These are phyloP conservation scores for Philereme vetulata DNA, from an alignment of 2,888 invertebrate species.

Conservation along the genomic window DNA sequence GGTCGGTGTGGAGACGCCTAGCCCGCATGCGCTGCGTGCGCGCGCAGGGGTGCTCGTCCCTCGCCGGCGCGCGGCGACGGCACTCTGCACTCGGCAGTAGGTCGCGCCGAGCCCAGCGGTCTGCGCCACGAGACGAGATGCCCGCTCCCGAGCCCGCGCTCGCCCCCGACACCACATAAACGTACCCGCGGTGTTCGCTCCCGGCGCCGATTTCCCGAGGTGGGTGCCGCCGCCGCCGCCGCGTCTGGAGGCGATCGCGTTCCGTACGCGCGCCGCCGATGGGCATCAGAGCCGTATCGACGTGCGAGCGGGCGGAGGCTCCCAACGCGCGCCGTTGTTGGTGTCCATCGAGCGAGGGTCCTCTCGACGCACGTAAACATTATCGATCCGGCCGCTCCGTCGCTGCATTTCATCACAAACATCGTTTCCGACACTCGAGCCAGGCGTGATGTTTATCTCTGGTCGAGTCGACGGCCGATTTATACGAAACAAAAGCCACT, in stretches of 20 bases:
- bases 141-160: constrained; percentile 22
- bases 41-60: constrained; percentile 7
- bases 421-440: constrained; percentile 10
- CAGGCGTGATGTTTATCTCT: constrained; percentile 10
- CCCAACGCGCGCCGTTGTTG: background rate
- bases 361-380: constrained; percentile 21
- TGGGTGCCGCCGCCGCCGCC: constrained; percentile 5
- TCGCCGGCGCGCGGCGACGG: constrained; percentile 19
- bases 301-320: background rate
- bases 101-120: constrained; percentile 16
- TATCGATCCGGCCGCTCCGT: constrained; percentile 32
- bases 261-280: constrained; percentile 1
- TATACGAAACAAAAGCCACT: constrained; percentile 5
- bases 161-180: constrained; percentile 21
- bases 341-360: constrained; percentile 6
- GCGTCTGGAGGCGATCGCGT: background rate
- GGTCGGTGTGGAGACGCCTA: background rate
- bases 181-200: background rate
- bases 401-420: constrained; percentile 26
- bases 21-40: constrained; percentile 11
- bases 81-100: constrained; percentile 18
- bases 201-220: constrained; percentile 1
- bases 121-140: constrained; percentile 1
- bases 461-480: constrained; percentile 15
- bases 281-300: background rate